Evolutionary conservation across 2,797 vertebrate species (phyloP).

Genomic region (Semotilus atromaculatus): DNA sequence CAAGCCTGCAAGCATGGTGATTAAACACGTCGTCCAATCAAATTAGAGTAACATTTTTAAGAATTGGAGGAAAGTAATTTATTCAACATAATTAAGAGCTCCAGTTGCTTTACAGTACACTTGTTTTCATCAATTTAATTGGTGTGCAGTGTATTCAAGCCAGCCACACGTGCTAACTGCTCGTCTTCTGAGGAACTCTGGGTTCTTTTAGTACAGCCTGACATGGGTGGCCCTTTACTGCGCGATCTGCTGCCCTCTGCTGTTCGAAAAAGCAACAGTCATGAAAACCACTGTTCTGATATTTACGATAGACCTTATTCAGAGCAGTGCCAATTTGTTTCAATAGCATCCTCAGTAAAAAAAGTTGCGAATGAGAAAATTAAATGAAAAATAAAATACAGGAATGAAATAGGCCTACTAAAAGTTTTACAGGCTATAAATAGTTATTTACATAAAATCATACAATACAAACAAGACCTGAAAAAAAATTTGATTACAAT

Average conservation of each 20-base stretch:
- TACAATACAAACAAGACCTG: neutral
- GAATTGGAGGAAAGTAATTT: neutral
- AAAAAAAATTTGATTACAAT: neutral
- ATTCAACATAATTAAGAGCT: neutral
- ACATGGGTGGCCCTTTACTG: no score
- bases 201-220: constrained; percentile 52
- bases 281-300: neutral
- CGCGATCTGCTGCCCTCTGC: constrained; percentile 33
- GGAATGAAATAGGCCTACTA: neutral
- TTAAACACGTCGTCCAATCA: neutral
- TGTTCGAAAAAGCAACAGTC: neutral
- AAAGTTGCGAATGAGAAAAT: neutral
- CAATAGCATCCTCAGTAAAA: no score
- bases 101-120: neutral
- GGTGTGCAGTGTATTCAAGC: neutral
- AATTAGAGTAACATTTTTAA: neutral
- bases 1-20: neutral
- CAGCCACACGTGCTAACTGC: neutral
- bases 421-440: neutral
- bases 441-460: neutral
- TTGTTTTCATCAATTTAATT: constrained; percentile 54
- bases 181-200: constrained; percentile 41
- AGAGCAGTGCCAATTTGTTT: no score
- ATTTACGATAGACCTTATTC: no score
- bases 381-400: neutral